Evolutionary conservation across 2,888 invertebrate genomes (phyloP).

Genomic region (Andrena haemorrhoa): DNA sequence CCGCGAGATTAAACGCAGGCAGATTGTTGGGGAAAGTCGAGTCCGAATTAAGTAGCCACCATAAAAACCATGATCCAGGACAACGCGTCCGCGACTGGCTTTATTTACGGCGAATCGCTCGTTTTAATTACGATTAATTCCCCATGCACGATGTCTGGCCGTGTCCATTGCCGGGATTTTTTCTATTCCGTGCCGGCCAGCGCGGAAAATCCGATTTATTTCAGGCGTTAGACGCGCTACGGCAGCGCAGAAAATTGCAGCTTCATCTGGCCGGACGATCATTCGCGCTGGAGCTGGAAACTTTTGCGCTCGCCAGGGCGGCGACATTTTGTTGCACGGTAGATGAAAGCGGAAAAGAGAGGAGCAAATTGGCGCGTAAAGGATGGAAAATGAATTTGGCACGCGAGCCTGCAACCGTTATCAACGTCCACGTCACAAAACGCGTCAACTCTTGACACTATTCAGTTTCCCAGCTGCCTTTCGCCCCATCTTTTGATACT

Average conservation of each 20-base stretch:
- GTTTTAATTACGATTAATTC: conserved; percentile 51
- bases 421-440: conserved; percentile 16
- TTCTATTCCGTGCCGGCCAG: conserved; percentile 35
- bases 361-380: conserved; percentile 4
- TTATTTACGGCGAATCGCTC: conserved; percentile 50
- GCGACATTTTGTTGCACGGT: conserved; percentile 48
- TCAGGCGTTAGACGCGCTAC: conserved; percentile 58
- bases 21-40: neutral
- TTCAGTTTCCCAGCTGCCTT: conserved; percentile 19
- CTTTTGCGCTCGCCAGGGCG: conserved; percentile 43
- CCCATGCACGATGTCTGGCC: conserved; percentile 22
- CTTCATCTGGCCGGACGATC: conserved; percentile 57
- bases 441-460: conserved; percentile 28
- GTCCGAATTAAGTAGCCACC: neutral
- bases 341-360: conserved; percentile 40
- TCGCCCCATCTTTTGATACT: neutral
- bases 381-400: conserved; percentile 39
- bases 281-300: conserved; percentile 33
- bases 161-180: conserved; percentile 10
- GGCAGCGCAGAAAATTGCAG: conserved; percentile 61
- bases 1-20: neutral
- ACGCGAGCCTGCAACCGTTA: conserved; percentile 20
- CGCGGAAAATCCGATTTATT: conserved; percentile 64
- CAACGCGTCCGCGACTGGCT: conserved; percentile 1
- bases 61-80: neutral